Conservation (phyloP, 2,113 vertebrate species). For the Callocephalon fimbriatum region DNA sequence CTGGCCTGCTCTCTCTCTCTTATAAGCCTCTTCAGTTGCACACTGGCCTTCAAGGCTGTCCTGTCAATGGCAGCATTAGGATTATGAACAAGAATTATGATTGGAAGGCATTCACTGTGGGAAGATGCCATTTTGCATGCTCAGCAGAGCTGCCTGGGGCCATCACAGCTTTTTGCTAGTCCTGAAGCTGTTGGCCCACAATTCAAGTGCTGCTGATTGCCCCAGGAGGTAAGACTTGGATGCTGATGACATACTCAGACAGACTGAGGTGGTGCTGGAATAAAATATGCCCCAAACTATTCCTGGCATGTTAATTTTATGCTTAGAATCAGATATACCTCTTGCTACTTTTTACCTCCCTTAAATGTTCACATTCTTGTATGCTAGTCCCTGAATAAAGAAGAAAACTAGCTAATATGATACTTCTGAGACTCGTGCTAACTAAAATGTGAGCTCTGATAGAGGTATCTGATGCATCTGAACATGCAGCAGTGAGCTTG, state of each 20-base stretch:
- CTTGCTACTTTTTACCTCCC: background rate
- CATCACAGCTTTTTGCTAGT: background rate
- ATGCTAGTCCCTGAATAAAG: background rate
- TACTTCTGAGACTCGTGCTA: background rate
- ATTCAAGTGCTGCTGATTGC: background rate
- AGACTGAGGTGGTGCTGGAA: background rate
- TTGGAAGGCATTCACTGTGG: background rate
- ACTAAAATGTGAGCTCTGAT: background rate
- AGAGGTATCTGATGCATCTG: background rate
- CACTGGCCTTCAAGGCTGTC: background rate
- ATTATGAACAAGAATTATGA: background rate
- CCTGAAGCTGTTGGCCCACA: background rate
- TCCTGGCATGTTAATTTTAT: constrained; percentile 14
- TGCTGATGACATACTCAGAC: background rate
- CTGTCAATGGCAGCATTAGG: background rate
- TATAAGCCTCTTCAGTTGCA: background rate
- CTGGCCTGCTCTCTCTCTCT: background rate
- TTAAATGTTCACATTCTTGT: background rate
- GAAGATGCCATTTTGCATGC: background rate
- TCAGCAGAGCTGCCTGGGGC: background rate
- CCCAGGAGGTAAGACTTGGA: background rate
- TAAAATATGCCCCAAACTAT: background rate
- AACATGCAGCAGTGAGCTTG: background rate
- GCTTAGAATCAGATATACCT: background rate
- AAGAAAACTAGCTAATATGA: background rate